Evolutionary conservation across 92 coral and sea anemone species (phyloP).

Genomic region (Meandrina meandrites): DNA sequence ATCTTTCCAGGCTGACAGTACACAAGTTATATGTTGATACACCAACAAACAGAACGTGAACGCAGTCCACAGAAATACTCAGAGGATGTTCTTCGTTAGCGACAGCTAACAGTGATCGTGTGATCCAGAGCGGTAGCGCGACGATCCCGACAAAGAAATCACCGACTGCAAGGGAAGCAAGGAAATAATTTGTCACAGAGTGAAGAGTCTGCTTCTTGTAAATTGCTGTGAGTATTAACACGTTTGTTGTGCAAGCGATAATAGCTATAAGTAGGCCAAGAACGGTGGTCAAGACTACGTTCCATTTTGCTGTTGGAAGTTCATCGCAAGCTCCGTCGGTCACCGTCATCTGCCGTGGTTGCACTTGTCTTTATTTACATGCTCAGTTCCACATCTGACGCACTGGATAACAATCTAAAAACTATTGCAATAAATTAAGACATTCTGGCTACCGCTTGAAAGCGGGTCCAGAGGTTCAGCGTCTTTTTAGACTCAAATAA

Average conservation of each 20-base stretch:
- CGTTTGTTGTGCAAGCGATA: conserved; percentile 25
- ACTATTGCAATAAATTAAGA: background rate
- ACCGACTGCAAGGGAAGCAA: conserved; percentile 33
- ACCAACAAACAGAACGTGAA: conserved; percentile 25
- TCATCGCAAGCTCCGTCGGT: background rate
- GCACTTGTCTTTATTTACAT: background rate
- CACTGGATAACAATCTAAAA: background rate
- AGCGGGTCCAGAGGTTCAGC: background rate
- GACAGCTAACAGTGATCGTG: background rate
- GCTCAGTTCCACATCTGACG: background rate
- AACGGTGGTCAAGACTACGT: conserved; percentile 13
- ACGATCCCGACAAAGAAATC: conserved; percentile 38
- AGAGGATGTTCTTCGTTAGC: conserved; percentile 31
- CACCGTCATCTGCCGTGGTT: background rate
- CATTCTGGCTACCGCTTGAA: background rate
- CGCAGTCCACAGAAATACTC: conserved; percentile 27
- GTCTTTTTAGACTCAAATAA: background rate
- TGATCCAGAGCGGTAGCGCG: conserved; percentile 34
- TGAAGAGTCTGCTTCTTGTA: conserved; percentile 34
- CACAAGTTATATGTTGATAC: conserved; percentile 55
- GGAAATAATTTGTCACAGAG: conserved; percentile 27
- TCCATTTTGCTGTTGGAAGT: conserved; percentile 38
- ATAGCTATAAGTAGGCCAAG: conserved; percentile 22
- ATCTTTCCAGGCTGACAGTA: conserved; percentile 66
- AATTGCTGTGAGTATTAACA: conserved; percentile 14